These are phyloP conservation scores for Girardinichthys multiradiatus DNA, from an alignment of 2,113 vertebrate species.

Conservation along the genomic window DNA sequence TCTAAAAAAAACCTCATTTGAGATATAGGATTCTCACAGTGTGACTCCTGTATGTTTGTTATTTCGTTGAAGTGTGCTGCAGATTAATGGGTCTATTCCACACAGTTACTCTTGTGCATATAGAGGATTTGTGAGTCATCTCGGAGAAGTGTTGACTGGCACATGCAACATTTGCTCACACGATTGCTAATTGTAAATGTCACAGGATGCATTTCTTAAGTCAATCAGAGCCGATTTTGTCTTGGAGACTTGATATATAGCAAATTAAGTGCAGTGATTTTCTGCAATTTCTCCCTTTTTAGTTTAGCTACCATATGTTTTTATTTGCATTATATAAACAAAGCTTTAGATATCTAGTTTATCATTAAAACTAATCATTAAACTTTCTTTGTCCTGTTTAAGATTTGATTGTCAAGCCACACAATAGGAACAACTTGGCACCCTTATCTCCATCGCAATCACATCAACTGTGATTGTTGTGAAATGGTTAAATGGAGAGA, in stretches of 20 bases:
- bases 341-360: background rate
- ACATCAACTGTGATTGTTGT: no score
- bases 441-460: no score
- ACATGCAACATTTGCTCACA: constrained; percentile 39
- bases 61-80: constrained; percentile 17
- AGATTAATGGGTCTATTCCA: constrained; percentile 58
- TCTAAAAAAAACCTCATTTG: constrained; percentile 35
- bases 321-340: background rate
- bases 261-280: background rate
- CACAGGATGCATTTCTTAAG: constrained; percentile 2
- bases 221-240: constrained; percentile 11
- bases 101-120: constrained; percentile 12
- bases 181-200: constrained; percentile 18
- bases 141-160: constrained; percentile 20
- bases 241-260: background rate
- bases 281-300: background rate
- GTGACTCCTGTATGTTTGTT: constrained; percentile 39
- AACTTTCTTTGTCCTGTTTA: no score
- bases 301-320: background rate
- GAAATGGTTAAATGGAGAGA: no score
- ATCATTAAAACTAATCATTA: background rate
- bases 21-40: constrained; percentile 42
- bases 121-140: constrained; percentile 42
- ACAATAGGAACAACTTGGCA: no score
- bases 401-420: no score